These are phyloP conservation scores for Drosophila pachea DNA, from an alignment of 1,140 invertebrate species.

Conservation along the genomic window DNA sequence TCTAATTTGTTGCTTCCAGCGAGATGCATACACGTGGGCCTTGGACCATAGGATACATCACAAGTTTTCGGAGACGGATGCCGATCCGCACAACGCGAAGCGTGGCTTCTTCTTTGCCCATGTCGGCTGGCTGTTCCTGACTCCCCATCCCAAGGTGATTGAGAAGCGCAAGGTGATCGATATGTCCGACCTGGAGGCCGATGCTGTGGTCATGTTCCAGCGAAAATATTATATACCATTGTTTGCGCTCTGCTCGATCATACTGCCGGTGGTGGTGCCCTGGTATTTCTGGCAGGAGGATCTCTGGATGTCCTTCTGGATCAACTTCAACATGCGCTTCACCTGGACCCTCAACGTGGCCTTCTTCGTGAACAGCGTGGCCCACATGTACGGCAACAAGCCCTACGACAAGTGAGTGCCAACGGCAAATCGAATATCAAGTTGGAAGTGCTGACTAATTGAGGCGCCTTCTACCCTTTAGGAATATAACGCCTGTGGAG, in stretches of 20 bases:
- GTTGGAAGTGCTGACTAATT: not conserved
- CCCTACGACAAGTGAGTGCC: conserved; percentile 91
- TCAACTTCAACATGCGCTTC: conserved; percentile 91
- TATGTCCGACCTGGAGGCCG: conserved; percentile 89
- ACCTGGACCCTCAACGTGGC: conserved; percentile 92
- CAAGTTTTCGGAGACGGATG: conserved; percentile 89
- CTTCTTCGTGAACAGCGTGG: conserved; percentile 95
- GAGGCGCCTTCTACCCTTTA: conserved; percentile 61
- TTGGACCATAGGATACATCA: conserved; percentile 91
- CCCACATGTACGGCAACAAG: conserved; percentile 92
- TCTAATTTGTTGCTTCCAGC: conserved; percentile 78
- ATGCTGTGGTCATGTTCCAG: conserved; percentile 93
- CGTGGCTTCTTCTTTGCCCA: conserved; percentile 91
- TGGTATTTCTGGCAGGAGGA: conserved; percentile 91
- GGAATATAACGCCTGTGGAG: conserved; percentile 86
- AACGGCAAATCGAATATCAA: not conserved
- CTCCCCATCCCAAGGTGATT: conserved; percentile 88
- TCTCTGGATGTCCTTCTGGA: conserved; percentile 88
- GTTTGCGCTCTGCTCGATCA: conserved; percentile 87
- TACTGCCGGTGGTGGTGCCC: conserved; percentile 89
- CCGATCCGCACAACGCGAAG: conserved; percentile 90
- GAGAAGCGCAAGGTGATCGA: conserved; percentile 88
- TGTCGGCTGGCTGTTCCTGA: conserved; percentile 88
- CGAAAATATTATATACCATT: conserved; percentile 87
- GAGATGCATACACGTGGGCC: conserved; percentile 88